Evolutionary conservation across 2,888 invertebrate genomes (phyloP).

Genomic region (Ferrisia virgata): DNA sequence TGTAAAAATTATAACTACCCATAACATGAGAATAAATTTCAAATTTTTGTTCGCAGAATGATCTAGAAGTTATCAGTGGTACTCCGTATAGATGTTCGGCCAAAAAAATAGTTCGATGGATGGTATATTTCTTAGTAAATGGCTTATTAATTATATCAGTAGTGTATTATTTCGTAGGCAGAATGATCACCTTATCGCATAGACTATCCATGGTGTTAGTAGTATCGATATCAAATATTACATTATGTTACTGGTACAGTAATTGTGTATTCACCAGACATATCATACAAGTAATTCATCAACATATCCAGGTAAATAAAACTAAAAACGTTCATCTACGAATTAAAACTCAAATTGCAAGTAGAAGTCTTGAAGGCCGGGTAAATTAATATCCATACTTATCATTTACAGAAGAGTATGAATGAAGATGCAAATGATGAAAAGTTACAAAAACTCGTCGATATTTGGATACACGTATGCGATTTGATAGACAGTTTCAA

Average conservation of each 20-base stretch:
- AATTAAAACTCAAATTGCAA: no score
- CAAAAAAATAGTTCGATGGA: background rate
- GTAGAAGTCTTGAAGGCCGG: no score
- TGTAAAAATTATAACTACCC: no score
- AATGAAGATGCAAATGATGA: background rate
- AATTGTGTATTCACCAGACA: background rate
- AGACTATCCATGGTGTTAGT: background rate
- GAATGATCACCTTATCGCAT: background rate
- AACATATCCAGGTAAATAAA: background rate
- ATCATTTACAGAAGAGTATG: background rate
- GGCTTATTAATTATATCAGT: background rate
- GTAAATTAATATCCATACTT: background rate
- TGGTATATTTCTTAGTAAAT: background rate
- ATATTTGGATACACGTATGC: background rate
- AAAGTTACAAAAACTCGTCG: background rate
- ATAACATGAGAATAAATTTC: background rate
- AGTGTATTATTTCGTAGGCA: background rate
- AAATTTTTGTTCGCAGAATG: background rate
- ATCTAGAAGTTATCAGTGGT: background rate
- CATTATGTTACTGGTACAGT: background rate
- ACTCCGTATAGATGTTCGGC: background rate
- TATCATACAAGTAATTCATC: background rate
- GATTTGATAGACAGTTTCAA: background rate
- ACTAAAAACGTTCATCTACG: no score
- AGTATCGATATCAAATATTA: background rate